Evolutionary conservation across 2,888 invertebrate genomes (phyloP), one percentile per base, ranked within the genome.

Genomic region (Eilema griseolum): DNA sequence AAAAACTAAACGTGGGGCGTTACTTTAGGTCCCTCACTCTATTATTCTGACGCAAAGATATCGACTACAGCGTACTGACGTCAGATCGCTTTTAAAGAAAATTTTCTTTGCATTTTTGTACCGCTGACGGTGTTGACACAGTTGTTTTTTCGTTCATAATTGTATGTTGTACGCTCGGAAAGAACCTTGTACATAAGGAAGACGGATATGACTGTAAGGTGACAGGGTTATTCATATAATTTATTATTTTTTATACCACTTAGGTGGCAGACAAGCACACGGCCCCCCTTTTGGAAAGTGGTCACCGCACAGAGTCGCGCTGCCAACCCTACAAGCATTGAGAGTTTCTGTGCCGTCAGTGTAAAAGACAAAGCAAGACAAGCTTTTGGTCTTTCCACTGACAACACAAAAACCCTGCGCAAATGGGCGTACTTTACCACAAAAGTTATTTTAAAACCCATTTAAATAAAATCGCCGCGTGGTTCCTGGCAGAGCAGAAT

Each of bases 101-200:
- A 52, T 52, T 52, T 52, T 52, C 52, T 52, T 52, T 52, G 52
- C 52, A 52, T 52, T 52, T 52, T 52, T 52, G 52, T 52, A 52
- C 7, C 10, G 52, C n/a, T 52, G n/a, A n/a, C n/a, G 52, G 10
- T n/a, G 52, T 52, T n/a, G 8, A 52, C n/a, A 52, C 20, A 52
- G 52, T n/a, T n/a, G n/a, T 52, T 52, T 20, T 52, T n/a, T n/a
- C 20, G 52, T 8, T 52, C 52, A 5, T n/a, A 52, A n/a, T 52
- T 52, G 52, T n/a, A 52, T 52, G 52, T 52, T 52, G 16, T 52
- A 10, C 52, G 52, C 52, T 52, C 2, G 20, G 20, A 3, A 52
- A 52, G 52, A n/a, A 52, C 52, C n/a, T 52, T 52, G 20, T 52
- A n/a, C n/a, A 8, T 52, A 52, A 52, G 20, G 52, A 52, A 20